Evolutionary conservation across 2,888 invertebrate genomes (phyloP).

Genomic region (Bruchidius siliquastri): DNA sequence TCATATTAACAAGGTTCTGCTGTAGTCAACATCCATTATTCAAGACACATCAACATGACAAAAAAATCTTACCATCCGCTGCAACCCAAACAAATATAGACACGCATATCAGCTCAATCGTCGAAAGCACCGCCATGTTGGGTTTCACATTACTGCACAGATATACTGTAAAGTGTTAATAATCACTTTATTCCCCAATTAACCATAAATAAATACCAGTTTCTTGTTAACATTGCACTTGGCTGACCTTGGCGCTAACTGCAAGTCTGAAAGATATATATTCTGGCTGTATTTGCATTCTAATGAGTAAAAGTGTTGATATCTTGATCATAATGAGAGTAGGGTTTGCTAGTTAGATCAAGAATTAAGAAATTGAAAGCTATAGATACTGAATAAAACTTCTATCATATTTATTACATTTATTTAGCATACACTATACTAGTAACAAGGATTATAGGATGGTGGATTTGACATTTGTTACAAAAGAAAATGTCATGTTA

Average conservation of each 20-base stretch:
- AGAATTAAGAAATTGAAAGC: no score
- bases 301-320: neutral
- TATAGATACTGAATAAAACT: no score
- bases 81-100: neutral
- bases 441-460: no score
- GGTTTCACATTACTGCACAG: neutral
- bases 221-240: constrained; percentile 3
- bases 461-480: no score
- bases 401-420: no score
- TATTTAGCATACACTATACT: no score
- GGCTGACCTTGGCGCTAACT: constrained; percentile 2
- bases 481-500: no score
- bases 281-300: neutral
- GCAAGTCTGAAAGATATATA: neutral
- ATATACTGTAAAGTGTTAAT: neutral
- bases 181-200: neutral
- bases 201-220: constrained; percentile 4
- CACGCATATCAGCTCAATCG: neutral
- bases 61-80: neutral
- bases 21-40: neutral
- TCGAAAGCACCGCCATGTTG: neutral
- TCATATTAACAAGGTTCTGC: neutral
- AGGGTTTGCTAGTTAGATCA: neutral
- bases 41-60: no score
- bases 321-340: neutral